Conservation (phyloP, 2,888 invertebrate genomes). For the Pharmacophagus antenor region DNA sequence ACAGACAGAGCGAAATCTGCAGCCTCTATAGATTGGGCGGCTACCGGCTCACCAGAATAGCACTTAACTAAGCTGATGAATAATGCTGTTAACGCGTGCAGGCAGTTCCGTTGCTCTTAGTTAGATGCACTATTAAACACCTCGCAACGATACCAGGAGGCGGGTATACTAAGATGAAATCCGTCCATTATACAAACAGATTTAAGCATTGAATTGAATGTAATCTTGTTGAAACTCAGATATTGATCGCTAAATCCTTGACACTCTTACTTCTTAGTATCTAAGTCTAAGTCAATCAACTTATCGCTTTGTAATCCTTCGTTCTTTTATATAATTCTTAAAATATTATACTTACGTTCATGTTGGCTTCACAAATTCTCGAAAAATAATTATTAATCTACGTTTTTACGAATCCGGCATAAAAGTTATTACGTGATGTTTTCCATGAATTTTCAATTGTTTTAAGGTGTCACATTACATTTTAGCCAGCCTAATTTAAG, state of each 20-base stretch:
- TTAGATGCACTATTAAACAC: slow-evolving; percentile 5
- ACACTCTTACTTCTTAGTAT: no score
- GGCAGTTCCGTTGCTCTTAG: slow-evolving; percentile 11
- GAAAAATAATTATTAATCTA: no score
- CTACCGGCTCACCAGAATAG: background rate
- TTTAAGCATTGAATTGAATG: background rate
- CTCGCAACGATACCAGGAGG: background rate
- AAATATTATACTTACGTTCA: no score
- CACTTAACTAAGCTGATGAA: slow-evolving; percentile 20
- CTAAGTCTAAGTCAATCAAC: background rate
- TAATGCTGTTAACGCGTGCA: slow-evolving; percentile 19
- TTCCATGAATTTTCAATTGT: no score
- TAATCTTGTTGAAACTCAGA: no score
- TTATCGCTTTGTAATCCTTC: background rate
- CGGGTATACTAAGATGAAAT: background rate
- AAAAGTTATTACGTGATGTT: no score
- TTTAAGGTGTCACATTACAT: no score
- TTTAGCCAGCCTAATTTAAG: no score
- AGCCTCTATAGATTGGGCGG: background rate
- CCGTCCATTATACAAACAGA: background rate
- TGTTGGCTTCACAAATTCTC: background rate
- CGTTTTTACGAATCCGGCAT: no score
- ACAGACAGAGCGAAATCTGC: background rate
- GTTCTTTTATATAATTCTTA: no score
- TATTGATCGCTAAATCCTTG: no score